phyloP scores from a whole-genome alignment of 2,888 invertebrate genomes.

The Pharmacophagus antenor region DNA sequence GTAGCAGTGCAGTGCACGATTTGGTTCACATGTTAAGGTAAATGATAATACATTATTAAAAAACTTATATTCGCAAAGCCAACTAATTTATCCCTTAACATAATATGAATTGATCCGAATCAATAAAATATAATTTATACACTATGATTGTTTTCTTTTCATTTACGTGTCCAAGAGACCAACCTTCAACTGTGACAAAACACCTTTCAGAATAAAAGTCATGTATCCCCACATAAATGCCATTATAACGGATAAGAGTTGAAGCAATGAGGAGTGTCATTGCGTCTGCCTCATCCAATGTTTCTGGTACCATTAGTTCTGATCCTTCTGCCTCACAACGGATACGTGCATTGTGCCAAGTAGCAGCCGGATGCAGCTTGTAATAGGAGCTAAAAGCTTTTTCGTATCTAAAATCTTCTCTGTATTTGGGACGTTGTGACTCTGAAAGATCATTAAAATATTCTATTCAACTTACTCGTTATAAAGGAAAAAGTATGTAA shows the following conservation, averaged over 20 bases:
- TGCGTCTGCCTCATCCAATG: constrained; percentile 51
- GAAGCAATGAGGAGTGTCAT: constrained; percentile 45
- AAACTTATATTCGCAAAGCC: too few relatives aligned
- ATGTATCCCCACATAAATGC: constrained; percentile 51
- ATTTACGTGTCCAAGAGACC: constrained; percentile 13
- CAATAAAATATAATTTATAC: not conserved
- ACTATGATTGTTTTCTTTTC: not conserved
- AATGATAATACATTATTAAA: not conserved
- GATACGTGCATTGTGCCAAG: constrained; percentile 46
- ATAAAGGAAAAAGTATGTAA: too few relatives aligned
- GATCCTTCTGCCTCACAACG: constrained; percentile 52
- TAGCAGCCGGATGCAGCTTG: constrained; percentile 46
- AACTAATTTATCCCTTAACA: not conserved
- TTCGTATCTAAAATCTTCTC: constrained; percentile 51
- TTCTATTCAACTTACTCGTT: not conserved
- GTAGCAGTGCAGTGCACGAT: not conserved
- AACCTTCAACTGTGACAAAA: constrained; percentile 50
- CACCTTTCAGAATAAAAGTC: constrained; percentile 51
- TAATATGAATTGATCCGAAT: not conserved
- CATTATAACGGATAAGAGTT: constrained; percentile 42
- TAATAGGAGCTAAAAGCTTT: constrained; percentile 52
- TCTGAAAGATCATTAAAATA: constrained; percentile 32
- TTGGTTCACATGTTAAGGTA: not conserved
- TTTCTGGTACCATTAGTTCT: constrained; percentile 46
- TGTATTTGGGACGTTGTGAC: constrained; percentile 47